Evolutionary conservation across 2,113 vertebrate genomes (phyloP).

Genomic region (zebrafish (Danio rerio)): GRCz12tu NC_133192.1:32015001-32015500

Average conservation of each 20-base stretch:
- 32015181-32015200: not conserved
- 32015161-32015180: not conserved
- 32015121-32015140: not conserved
- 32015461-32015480: not conserved
- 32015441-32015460: not conserved
- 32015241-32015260: not conserved
- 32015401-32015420: too few species aligned
- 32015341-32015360: too few species aligned
- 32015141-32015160: not conserved
- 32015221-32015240: not conserved
- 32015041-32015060: constrained; percentile 4
- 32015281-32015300: not conserved
- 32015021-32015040: not conserved
- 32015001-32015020: not conserved
- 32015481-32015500: too few species aligned
- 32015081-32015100: not conserved
- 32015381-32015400: not conserved
- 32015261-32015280: not conserved
- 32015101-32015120: not conserved
- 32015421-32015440: not conserved
- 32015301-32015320: too few species aligned
- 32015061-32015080: not conserved
- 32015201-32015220: not conserved
- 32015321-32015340: too few species aligned
- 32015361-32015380: too few species aligned